Base-by-base conservation (phyloP, 2,888 invertebrate species). In the Xylota segnis region DNA sequence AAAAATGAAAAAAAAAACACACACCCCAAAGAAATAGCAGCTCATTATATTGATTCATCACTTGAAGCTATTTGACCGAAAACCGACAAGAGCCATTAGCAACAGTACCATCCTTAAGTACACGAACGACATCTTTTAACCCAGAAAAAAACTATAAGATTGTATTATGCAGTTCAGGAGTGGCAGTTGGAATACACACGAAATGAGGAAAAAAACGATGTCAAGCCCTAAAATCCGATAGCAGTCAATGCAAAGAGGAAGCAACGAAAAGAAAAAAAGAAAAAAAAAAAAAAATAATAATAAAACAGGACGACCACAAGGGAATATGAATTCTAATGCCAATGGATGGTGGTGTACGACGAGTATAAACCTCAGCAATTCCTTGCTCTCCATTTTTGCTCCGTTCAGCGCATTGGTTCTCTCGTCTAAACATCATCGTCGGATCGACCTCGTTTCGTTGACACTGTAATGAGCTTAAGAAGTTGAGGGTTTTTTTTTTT, bases 21-120 rank as follows among this genome's bases (percentile, higher is more conserved):
- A 37, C 18, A 12, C 9, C 16, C 40, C 23, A n/a, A 47, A 65
- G 65, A 63, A 78, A 50, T 37, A 47, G 45, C 52, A 84, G 81
- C 84, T 84, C 84, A 84, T 84, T 84, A 84, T 79, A 84, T 84
- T 76, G 84, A 84, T 84, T 75, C 74, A 84, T 71, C 84, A 75
- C 84, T 81, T 66, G 65, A 81, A 81, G 81, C 84, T 71, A 81
- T 84, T 84, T 84, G 84, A 84, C 84, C 84, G 81, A 84, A 84
- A 76, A 84, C 75, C 84, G 59, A 75, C 70, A 84, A 75, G 81
- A 65, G 81, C 81, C 84, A 84, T 84, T 75, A 81, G 54, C 65
- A 59, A 56, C 65, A 72, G 74, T 52, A 52, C 16, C 52, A 84
- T 79, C 65, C 65, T 63, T n/a, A 12, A 68, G 34, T 37, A 59